Evolutionary conservation across 1,140 invertebrate species (phyloP).

Genomic region (Drosophila malerkotliana): DNA sequence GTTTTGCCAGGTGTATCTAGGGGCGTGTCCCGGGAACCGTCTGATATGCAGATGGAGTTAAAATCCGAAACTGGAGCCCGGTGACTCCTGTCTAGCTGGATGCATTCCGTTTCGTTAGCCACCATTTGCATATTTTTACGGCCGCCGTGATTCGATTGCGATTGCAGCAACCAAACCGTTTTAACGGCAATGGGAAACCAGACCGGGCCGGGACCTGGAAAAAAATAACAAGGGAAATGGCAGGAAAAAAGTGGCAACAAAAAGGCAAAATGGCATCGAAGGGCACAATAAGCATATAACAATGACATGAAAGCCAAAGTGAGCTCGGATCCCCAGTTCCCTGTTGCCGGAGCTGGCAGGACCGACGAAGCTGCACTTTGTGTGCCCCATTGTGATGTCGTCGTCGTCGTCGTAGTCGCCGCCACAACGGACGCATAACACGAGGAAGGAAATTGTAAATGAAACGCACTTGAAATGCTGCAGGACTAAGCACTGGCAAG

Average conservation of each 20-base stretch:
- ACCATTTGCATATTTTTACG: constrained; percentile 76
- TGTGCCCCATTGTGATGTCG: constrained; percentile 51
- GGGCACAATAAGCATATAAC: constrained; percentile 73
- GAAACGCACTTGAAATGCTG: constrained; percentile 78
- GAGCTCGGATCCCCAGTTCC: constrained; percentile 40
- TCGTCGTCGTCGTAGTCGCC: background rate
- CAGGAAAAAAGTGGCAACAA: constrained; percentile 18
- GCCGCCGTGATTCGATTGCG: constrained; percentile 75
- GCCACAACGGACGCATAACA: constrained; percentile 65
- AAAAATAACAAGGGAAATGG: constrained; percentile 12
- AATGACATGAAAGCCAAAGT: constrained; percentile 68
- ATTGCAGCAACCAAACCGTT: constrained; percentile 61
- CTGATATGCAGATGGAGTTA: constrained; percentile 29
- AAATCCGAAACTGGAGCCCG: background rate
- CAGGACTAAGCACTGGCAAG: constrained; percentile 23
- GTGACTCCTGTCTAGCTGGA: constrained; percentile 44
- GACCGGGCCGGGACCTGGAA: background rate
- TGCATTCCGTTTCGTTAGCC: constrained; percentile 40
- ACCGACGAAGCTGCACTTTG: constrained; percentile 36
- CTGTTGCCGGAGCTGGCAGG: background rate
- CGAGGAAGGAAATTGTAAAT: constrained; percentile 76
- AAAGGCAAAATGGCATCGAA: constrained; percentile 16
- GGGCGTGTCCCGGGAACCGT: background rate
- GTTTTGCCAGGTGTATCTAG: background rate
- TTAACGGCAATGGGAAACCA: constrained; percentile 55